Percentiles rank a stretch among this genome's conserved stretches.
These are phyloP conservation scores for Apostichopus leukothele DNA, from an alignment of 53 echinoderm and acorn worm genomes.

Conservation along the genomic window DNA sequence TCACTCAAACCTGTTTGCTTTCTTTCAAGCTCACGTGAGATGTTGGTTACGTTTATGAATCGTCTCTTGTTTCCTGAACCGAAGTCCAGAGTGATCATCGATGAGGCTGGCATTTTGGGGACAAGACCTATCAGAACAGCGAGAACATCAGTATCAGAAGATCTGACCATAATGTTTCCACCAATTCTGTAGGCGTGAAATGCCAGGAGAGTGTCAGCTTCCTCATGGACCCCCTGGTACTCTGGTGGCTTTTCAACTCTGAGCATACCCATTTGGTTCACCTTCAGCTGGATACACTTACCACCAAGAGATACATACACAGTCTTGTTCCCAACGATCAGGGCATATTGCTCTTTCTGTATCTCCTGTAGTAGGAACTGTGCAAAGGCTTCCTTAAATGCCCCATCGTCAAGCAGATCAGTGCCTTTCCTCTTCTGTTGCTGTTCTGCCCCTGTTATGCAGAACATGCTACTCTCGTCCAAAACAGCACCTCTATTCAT, in stretches of 20 bases:
- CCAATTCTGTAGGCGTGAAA: conserved; percentile 45
- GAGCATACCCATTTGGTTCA: conserved; percentile 51
- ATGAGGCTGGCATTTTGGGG: conserved; percentile 43
- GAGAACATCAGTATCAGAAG: conserved; percentile 52
- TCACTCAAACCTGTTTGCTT: conserved; percentile 20
- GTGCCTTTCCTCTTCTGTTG: conserved; percentile 26
- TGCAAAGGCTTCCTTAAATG: background rate
- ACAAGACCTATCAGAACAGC: conserved; percentile 43
- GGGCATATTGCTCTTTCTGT: conserved; percentile 56
- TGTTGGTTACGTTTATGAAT: conserved; percentile 52
- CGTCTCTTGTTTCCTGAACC: conserved; percentile 57
- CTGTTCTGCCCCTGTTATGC: conserved; percentile 42
- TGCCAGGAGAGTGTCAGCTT: conserved; percentile 57
- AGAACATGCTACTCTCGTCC: background rate
- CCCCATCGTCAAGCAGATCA: background rate
- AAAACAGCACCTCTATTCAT: conserved; percentile 28
- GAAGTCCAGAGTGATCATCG: conserved; percentile 50
- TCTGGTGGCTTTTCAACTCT: conserved; percentile 50
- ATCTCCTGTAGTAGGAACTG: conserved; percentile 27
- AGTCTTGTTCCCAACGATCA: conserved; percentile 53
- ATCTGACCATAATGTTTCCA: conserved; percentile 53
- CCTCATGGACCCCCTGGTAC: conserved; percentile 45
- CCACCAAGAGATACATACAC: conserved; percentile 55
- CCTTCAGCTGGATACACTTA: conserved; percentile 40
- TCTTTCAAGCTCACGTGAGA: conserved; percentile 29